Base-by-base conservation (phyloP, 2,888 invertebrate genomes). In the Pterobdella sp. region DNA sequence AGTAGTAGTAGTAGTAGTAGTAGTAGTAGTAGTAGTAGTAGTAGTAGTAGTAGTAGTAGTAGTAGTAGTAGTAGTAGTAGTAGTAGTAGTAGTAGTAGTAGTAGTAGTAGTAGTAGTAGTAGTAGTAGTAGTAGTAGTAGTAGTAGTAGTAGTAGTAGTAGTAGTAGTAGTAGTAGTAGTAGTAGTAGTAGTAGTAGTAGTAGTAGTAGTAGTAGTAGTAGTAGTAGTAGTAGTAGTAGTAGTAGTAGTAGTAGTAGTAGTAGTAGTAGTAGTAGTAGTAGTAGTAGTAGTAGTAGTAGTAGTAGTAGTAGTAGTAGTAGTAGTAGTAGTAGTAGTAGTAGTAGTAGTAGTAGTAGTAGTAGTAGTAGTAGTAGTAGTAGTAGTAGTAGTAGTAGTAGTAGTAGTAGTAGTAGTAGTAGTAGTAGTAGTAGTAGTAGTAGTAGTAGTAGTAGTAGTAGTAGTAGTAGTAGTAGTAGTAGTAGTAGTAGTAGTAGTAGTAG, bases 41-140 rank as follows among this genome's bases (percentile, higher is more conserved):
- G 65, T 64, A 64, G 65, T 64, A 64, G 65, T 64, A 64, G 68
- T 68, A 34, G 29, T 34, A 34, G 68, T 68, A 34, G 29, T 18
- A 68, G 35, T 34, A 68, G 35, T 32, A 32, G 68, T 18, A 68
- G 68, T 34, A 68, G 35, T 32, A 68, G 35, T 32, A 68, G 68
- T 32, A 68, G 35, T 18, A 68, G 68, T 32, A 68, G 35, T 68
- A 68, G 35, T 68, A 68, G 68, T 68, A 68, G 35, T 68, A 68
- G 35, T 34, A 68, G 35, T 34, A 64, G 65, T 64, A 64, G 65
- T 64, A 64, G 65, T 64, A 64, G 65, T 64, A 64, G 65, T 64
- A 64, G 65, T 26, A 64, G 29, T 29, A 64, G 29, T 29, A 26
- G 26, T 26, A 64, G 26, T 26, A 64, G 26, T 18, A 64, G 26